A percentile compares a stretch with the other conserved stretches of the same genome.
phyloP scores from a whole-genome alignment of 2,113 vertebrate genomes.

The Plotosus lineatus region DNA sequence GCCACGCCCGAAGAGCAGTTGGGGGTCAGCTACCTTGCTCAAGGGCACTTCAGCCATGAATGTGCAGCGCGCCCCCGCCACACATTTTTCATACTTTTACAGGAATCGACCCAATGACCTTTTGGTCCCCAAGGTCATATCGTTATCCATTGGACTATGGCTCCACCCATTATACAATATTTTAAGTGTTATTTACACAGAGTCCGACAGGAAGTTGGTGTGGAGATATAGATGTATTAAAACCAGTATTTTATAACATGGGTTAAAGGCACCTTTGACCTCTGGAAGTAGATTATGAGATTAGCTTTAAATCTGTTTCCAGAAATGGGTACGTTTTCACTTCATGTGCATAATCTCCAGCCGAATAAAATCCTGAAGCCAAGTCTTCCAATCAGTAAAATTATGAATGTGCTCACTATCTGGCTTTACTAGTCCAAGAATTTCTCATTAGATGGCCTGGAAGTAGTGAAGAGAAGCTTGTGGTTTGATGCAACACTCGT shows the following conservation, averaged over 20 bases:
- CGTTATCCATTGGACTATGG: too few species aligned
- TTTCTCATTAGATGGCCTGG: not conserved
- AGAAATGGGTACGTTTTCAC: not conserved
- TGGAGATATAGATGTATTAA: not conserved
- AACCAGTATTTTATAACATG: not conserved
- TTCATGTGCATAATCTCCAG: not conserved
- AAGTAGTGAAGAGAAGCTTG: not conserved
- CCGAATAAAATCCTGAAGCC: not conserved
- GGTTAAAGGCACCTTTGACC: not conserved
- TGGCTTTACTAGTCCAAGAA: slow-evolving; percentile 1
- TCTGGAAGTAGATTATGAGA: not conserved
- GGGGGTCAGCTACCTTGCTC: too few species aligned
- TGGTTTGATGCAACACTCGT: not conserved
- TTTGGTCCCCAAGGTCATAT: too few species aligned
- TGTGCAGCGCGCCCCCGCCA: too few species aligned
- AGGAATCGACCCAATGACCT: too few species aligned
- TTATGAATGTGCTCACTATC: not conserved
- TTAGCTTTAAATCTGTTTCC: not conserved
- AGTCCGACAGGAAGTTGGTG: too few species aligned
- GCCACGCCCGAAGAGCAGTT: too few species aligned
- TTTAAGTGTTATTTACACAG: too few species aligned
- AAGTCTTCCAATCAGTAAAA: not conserved
- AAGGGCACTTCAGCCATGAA: too few species aligned
- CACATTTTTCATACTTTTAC: too few species aligned
- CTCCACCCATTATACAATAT: too few species aligned